phyloP scores from a whole-genome alignment of 2,888 invertebrate species.

The Orthonychiurus folsomi region DNA sequence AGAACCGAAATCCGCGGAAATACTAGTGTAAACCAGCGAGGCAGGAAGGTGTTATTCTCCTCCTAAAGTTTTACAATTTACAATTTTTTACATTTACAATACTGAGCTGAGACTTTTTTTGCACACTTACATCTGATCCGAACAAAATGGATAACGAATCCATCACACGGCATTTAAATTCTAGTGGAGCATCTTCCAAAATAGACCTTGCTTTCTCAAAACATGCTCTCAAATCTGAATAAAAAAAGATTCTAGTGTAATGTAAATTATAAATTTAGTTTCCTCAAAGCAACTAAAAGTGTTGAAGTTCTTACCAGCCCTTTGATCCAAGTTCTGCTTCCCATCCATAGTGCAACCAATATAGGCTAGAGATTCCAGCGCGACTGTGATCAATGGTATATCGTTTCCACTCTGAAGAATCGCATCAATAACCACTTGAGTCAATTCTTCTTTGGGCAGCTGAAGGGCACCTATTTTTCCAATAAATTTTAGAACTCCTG shows the following conservation, averaged over 20 bases:
- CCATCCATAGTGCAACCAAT: conserved; percentile 36
- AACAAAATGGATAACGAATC: conserved; percentile 34
- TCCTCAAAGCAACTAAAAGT: not conserved
- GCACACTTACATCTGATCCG: conserved; percentile 30
- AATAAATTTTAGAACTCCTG: conserved; percentile 36
- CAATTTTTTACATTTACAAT: too few relatives aligned
- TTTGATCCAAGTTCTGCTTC: conserved; percentile 27
- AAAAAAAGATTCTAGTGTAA: not conserved
- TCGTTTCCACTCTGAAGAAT: conserved; percentile 22
- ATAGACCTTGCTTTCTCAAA: conserved; percentile 27
- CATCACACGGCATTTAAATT: conserved; percentile 30
- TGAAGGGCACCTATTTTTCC: conserved; percentile 34
- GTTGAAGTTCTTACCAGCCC: conserved; percentile 21
- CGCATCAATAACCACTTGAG: conserved; percentile 30
- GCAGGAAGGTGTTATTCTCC: conserved; percentile 23
- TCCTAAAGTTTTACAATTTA: too few relatives aligned
- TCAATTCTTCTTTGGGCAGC: conserved; percentile 30
- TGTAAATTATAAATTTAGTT: not conserved
- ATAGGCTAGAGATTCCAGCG: conserved; percentile 34
- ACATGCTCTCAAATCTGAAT: conserved; percentile 25
- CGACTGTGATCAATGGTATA: conserved; percentile 28
- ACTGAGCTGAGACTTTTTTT: too few relatives aligned
- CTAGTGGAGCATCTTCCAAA: conserved; percentile 25
- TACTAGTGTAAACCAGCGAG: conserved; percentile 34
- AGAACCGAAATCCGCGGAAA: conserved; percentile 33